Percentiles rank a stretch among this genome's conserved stretches.
Evolutionary conservation across 1,140 invertebrate species (phyloP).

Genomic region (Drosophila triauraria): DNA sequence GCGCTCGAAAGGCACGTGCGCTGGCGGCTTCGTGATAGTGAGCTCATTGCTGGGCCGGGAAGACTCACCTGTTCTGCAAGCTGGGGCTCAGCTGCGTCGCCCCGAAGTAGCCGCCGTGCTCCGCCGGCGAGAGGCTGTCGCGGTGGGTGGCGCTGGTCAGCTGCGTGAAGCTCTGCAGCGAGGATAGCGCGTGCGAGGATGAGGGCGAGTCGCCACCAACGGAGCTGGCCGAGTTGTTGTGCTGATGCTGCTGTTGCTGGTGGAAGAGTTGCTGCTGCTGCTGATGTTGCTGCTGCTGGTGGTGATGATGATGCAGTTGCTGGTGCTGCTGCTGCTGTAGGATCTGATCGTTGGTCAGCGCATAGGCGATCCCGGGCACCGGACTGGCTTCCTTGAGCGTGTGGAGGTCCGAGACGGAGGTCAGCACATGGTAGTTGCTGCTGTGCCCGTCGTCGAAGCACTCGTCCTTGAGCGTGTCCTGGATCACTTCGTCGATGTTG

Average conservation of each 20-base stretch:
- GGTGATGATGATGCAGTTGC: slow-evolving; percentile 57
- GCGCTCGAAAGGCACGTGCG: slow-evolving; percentile 74
- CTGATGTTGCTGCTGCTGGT: slow-evolving; percentile 37
- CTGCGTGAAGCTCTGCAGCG: slow-evolving; percentile 79
- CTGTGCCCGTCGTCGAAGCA: slow-evolving; percentile 72
- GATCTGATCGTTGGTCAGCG: slow-evolving; percentile 50
- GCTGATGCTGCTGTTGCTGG: slow-evolving; percentile 56
- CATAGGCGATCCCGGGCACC: slow-evolving; percentile 39
- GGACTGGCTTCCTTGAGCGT: slow-evolving; percentile 65
- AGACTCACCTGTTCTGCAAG: slow-evolving; percentile 77
- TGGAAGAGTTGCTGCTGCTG: slow-evolving; percentile 50
- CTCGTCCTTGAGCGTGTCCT: slow-evolving; percentile 83
- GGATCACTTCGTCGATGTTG: slow-evolving; percentile 82
- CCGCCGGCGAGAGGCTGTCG: slow-evolving; percentile 73
- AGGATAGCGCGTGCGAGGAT: slow-evolving; percentile 65
- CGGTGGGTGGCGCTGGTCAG: slow-evolving; percentile 69
- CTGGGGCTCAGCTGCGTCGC: slow-evolving; percentile 67
- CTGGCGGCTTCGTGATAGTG: slow-evolving; percentile 56
- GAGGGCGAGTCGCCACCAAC: slow-evolving; percentile 77
- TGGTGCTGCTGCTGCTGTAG: slow-evolving; percentile 48
- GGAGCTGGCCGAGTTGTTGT: slow-evolving; percentile 78
- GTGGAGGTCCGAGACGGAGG: slow-evolving; percentile 70
- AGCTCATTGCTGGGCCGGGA: slow-evolving; percentile 48
- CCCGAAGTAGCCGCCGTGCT: slow-evolving; percentile 63
- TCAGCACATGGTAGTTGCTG: slow-evolving; percentile 75